Conservation (phyloP, 1,140 invertebrate species). For the Megalopta genalis region DNA sequence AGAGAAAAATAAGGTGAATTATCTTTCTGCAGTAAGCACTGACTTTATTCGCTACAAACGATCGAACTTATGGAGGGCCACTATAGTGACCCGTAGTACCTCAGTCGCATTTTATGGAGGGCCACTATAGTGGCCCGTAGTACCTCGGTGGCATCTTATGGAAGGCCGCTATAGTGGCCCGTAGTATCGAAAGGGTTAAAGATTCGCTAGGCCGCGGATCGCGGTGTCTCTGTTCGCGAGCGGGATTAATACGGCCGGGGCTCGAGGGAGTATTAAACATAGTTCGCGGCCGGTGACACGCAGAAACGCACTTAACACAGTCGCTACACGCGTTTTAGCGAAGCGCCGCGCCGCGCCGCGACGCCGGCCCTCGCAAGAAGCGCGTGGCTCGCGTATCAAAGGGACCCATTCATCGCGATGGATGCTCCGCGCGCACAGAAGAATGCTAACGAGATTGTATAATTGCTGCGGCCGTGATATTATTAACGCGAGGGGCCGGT, state of each 20-base stretch:
- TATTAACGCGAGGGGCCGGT: constrained; percentile 31
- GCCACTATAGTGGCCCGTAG: too few species aligned
- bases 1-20: too few species aligned
- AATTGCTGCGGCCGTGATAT: constrained; percentile 51
- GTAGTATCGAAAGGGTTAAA: background rate
- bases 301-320: background rate
- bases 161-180: too few species aligned
- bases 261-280: background rate
- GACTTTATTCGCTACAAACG: too few species aligned
- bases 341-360: constrained; percentile 19
- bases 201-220: background rate
- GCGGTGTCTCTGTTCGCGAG: background rate
- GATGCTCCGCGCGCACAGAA: constrained; percentile 31
- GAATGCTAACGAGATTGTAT: constrained; percentile 57
- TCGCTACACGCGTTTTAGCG: constrained; percentile 40
- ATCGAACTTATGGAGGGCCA: too few species aligned
- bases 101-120: too few species aligned
- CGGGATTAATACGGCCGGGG: constrained; percentile 10
- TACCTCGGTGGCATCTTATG: too few species aligned
- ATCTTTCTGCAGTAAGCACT: too few species aligned
- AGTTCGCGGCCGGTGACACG: constrained; percentile 8
- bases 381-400: constrained; percentile 59
- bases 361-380: constrained; percentile 25
- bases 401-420: constrained; percentile 58
- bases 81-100: too few species aligned